A percentile compares a stretch with the other conserved stretches of the same genome.
These are phyloP conservation scores for Stylophora pistillata DNA, from an alignment of 64 coral and sea anemone genomes.

Conservation along the genomic window DNA sequence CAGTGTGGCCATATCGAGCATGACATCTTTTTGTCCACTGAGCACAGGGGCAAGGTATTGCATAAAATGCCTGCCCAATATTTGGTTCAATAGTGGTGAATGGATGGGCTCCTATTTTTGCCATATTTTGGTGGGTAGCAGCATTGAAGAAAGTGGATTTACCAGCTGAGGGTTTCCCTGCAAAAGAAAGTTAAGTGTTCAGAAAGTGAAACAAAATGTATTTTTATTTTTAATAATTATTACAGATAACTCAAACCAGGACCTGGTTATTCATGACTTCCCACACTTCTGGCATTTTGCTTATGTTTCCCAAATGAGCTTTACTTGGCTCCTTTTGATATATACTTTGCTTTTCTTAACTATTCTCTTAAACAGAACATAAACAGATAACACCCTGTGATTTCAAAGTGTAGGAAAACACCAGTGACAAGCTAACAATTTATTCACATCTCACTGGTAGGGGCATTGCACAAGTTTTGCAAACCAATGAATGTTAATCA, in stretches of 20 bases:
- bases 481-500: too few species aligned
- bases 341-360: too few species aligned
- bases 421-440: too few species aligned
- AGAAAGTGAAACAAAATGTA: neutral
- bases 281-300: too few species aligned
- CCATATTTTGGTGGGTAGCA: conserved; percentile 68
- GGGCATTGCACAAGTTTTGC: too few species aligned
- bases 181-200: neutral
- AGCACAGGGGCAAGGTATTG: conserved; percentile 70
- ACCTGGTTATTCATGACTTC: too few species aligned
- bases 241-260: neutral
- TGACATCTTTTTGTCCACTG: conserved; percentile 54
- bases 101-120: conserved; percentile 76
- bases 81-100: conserved; percentile 92
- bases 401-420: too few species aligned
- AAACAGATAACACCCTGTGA: too few species aligned
- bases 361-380: too few species aligned
- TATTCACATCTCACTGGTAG: too few species aligned
- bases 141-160: conserved; percentile 93
- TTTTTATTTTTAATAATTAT: neutral
- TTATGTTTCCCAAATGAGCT: too few species aligned
- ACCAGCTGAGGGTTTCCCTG: conserved; percentile 90
- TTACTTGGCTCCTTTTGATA: too few species aligned
- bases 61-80: conserved; percentile 72
- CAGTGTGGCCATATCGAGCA: conserved; percentile 71